Conservation (phyloP, 1,140 invertebrate genomes). For the Conus ventricosus region DNA sequence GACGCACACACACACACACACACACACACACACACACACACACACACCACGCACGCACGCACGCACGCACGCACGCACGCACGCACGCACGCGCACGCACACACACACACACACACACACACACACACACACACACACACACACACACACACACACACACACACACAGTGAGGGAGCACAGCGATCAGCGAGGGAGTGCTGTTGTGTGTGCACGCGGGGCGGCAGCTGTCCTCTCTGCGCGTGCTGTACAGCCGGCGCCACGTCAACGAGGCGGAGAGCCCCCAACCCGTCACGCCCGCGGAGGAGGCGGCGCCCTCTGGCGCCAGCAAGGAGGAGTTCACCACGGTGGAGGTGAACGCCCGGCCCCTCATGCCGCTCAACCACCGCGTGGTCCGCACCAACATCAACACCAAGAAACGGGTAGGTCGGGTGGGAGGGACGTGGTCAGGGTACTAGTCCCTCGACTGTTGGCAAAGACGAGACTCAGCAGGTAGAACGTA, state of each 20-base stretch:
- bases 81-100: too few species aligned
- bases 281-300: not conserved
- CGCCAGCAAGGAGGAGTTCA: conserved; percentile 73
- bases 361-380: conserved; percentile 91
- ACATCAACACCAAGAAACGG: conserved; percentile 93
- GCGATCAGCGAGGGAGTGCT: too few species aligned
- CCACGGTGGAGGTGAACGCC: conserved; percentile 93
- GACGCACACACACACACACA: too few species aligned
- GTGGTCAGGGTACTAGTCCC: not conserved
- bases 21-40: too few species aligned
- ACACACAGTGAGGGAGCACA: too few species aligned
- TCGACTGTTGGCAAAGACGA: not conserved
- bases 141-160: too few species aligned
- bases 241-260: conserved; percentile 40
- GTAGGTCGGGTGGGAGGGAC: conserved; percentile 74
- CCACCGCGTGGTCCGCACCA: conserved; percentile 93
- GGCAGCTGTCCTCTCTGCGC: conserved; percentile 44
- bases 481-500: too few species aligned
- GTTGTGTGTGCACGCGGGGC: not conserved
- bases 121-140: too few species aligned
- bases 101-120: too few species aligned
- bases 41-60: too few species aligned
- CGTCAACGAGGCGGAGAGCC: not conserved
- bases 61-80: too few species aligned
- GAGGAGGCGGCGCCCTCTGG: not conserved